phyloP scores from a whole-genome alignment of 2,888 invertebrate genomes.

The Oasisia sp. region DNA sequence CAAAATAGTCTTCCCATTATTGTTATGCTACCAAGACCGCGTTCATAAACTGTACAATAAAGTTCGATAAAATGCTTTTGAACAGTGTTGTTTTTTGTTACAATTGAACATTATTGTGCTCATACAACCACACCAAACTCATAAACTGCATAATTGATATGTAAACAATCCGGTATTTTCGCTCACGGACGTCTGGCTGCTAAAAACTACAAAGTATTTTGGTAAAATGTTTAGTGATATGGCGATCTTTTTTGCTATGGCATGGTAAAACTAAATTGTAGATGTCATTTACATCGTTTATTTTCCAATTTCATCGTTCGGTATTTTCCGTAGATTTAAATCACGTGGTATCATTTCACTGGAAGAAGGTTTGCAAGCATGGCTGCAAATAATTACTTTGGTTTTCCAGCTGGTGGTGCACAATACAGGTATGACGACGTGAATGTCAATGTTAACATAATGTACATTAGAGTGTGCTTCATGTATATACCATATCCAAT shows the following conservation, averaged over 20 bases:
- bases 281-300: not conserved
- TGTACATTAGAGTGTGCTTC: not conserved
- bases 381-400: conserved; percentile 41
- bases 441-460: not conserved
- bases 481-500: not conserved
- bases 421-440: conserved; percentile 38
- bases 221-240: not conserved
- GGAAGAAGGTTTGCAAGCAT: conserved; percentile 19
- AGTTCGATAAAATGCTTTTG: not conserved
- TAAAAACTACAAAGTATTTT: not conserved
- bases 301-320: not conserved
- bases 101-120: not conserved
- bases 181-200: not conserved
- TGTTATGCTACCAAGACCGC: not conserved
- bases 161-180: conserved; percentile 1
- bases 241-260: not conserved
- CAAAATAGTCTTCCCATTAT: not conserved
- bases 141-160: not conserved
- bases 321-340: not conserved
- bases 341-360: not conserved
- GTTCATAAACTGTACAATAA: not conserved
- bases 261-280: not conserved
- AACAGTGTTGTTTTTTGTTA: not conserved
- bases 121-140: not conserved
- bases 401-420: conserved; percentile 40